Evolutionary conservation across 2,797 vertebrate species (phyloP).

Genomic region (Xenopus petersii): DNA sequence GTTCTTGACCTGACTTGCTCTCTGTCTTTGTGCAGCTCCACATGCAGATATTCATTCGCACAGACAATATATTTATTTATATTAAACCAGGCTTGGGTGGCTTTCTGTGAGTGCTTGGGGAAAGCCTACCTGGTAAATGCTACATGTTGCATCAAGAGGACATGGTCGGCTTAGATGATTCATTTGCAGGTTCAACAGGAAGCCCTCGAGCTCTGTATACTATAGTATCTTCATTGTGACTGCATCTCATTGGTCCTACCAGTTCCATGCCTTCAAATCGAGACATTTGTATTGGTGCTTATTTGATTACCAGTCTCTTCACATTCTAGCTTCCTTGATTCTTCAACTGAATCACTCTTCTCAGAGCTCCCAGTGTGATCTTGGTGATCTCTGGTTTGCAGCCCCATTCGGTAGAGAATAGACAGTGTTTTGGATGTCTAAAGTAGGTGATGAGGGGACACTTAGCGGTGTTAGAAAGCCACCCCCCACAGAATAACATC

Average conservation of each 20-base stretch:
- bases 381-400: neutral
- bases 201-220: neutral
- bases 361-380: neutral
- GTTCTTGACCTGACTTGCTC: too few species aligned
- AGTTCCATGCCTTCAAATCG: conserved; percentile 92
- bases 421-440: neutral
- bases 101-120: too few species aligned
- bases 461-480: conserved; percentile 55
- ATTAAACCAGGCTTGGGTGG: too few species aligned
- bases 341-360: neutral
- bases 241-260: conserved; percentile 53
- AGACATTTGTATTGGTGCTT: conserved; percentile 55
- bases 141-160: conserved; percentile 57
- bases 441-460: conserved; percentile 2
- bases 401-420: neutral
- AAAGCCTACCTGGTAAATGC: too few species aligned
- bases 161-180: conserved; percentile 47
- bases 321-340: too few species aligned
- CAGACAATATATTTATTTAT: too few species aligned
- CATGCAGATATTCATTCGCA: too few species aligned
- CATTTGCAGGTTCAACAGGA: neutral
- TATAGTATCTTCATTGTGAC: neutral
- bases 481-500: conserved; percentile 13
- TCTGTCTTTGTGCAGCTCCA: too few species aligned
- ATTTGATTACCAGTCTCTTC: neutral